phyloP scores from a whole-genome alignment of 1,140 invertebrate species.

The Drosophila busckii region DNA sequence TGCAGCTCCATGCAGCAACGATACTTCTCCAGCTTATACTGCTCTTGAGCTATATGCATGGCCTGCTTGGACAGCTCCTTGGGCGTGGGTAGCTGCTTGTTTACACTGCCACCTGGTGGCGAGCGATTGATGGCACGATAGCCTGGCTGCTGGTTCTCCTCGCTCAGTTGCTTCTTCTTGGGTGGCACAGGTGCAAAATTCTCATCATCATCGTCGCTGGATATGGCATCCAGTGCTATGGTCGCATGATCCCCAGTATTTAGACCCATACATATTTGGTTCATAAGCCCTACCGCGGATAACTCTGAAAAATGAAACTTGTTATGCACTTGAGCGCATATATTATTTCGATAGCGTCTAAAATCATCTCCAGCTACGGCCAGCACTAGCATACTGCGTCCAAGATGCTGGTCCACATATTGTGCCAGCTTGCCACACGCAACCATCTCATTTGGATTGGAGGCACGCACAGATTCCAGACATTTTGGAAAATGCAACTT shows the following conservation, averaged over 20 bases:
- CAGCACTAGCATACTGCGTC: slow-evolving; percentile 27
- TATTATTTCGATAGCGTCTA: slow-evolving; percentile 46
- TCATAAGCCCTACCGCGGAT: too few relatives aligned
- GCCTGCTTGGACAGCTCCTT: slow-evolving; percentile 71
- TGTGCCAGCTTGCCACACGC: slow-evolving; percentile 31
- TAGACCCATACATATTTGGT: too few relatives aligned
- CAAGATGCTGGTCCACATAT: slow-evolving; percentile 51
- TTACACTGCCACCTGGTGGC: slow-evolving; percentile 20
- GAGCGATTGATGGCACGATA: slow-evolving; percentile 52
- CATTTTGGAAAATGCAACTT: slow-evolving; percentile 73
- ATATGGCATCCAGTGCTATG: slow-evolving; percentile 69
- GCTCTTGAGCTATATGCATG: slow-evolving; percentile 77
- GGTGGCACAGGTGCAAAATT: slow-evolving; percentile 1
- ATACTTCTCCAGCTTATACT: slow-evolving; percentile 82
- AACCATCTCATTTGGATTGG: slow-evolving; percentile 8
- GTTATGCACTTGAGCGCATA: slow-evolving; percentile 78
- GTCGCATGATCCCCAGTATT: too few relatives aligned
- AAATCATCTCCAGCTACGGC: slow-evolving; percentile 43
- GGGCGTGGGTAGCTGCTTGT: slow-evolving; percentile 59
- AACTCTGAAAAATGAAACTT: slow-evolving; percentile 79
- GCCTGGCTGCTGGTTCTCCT: slow-evolving; percentile 32
- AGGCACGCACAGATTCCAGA: slow-evolving; percentile 24
- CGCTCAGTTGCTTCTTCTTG: background rate
- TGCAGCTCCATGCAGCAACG: slow-evolving; percentile 74
- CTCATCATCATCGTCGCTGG: slow-evolving; percentile 67